Percentiles rank a stretch among this genome's conserved stretches.
These are phyloP conservation scores for Luscinia megarhynchos DNA, from an alignment of 2,797 vertebrate genomes.

Conservation along the genomic window DNA sequence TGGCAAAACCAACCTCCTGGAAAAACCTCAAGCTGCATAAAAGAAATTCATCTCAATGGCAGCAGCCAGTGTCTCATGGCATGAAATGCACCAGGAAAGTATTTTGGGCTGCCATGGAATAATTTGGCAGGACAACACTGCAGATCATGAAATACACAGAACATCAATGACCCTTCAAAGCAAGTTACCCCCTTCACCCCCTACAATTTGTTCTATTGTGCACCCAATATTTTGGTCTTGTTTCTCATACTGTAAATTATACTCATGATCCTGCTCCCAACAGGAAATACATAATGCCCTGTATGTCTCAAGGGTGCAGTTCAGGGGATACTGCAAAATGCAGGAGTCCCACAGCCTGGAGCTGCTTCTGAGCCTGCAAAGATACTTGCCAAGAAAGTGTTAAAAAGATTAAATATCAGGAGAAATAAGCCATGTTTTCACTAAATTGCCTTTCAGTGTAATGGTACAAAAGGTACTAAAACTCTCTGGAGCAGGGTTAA, in stretches of 20 bases:
- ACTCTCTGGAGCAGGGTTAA: slow-evolving; percentile 27
- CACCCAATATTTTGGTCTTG: not conserved
- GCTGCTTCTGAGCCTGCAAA: not conserved
- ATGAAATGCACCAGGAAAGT: not conserved
- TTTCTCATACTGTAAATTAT: not conserved
- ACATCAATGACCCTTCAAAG: not conserved
- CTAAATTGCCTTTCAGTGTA: slow-evolving; percentile 11
- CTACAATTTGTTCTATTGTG: not conserved
- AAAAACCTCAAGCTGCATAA: slow-evolving; percentile 18
- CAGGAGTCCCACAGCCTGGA: not conserved
- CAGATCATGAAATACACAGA: not conserved
- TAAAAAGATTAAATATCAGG: not conserved
- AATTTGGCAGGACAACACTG: not conserved
- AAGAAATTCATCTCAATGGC: slow-evolving; percentile 18
- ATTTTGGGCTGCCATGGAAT: not conserved
- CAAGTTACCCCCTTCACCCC: not conserved
- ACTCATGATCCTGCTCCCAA: not conserved
- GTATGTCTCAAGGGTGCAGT: not conserved
- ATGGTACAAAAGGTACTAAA: slow-evolving; percentile 24
- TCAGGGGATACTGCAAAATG: not conserved
- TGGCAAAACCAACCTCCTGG: slow-evolving; percentile 17
- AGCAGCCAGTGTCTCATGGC: not conserved
- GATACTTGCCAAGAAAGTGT: not conserved
- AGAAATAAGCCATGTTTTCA: slow-evolving; percentile 34
- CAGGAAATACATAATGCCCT: not conserved